A percentile compares a stretch with the other conserved stretches of the same genome.
These are phyloP conservation scores for Drosophila saltans DNA, from an alignment of 1,140 invertebrate genomes.

Conservation along the genomic window DNA sequence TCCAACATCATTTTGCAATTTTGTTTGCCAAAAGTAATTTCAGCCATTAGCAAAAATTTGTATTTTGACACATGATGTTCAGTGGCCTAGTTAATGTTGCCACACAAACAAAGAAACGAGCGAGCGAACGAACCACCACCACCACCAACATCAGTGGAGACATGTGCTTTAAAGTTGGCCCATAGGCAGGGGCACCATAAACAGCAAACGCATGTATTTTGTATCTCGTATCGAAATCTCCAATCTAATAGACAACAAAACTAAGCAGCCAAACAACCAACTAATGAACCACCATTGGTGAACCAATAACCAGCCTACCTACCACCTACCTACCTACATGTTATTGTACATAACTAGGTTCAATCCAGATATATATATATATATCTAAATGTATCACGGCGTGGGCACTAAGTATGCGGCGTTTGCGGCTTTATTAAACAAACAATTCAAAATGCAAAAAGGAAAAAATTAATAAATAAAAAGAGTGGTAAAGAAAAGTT, in stretches of 20 bases:
- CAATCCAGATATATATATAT: constrained; percentile 18
- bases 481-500: constrained; percentile 15
- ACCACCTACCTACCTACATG: not conserved
- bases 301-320: constrained; percentile 38
- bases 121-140: not conserved
- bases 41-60: constrained; percentile 5
- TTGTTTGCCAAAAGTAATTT: constrained; percentile 3
- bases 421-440: constrained; percentile 59
- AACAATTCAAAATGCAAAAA: constrained; percentile 58
- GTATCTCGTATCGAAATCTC: constrained; percentile 46
- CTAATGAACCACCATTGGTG: constrained; percentile 32
- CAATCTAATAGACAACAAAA: constrained; percentile 26
- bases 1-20: not conserved
- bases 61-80: constrained; percentile 51
- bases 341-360: constrained; percentile 55
- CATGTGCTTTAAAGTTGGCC: constrained; percentile 66
- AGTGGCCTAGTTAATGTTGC: constrained; percentile 71
- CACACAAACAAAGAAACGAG: constrained; percentile 19
- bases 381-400: constrained; percentile 17
- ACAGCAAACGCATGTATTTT: constrained; percentile 61
- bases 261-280: constrained; percentile 1
- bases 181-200: constrained; percentile 44
- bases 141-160: constrained; percentile 32
- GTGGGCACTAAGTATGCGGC: constrained; percentile 73
- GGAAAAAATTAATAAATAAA: constrained; percentile 5